Conservation (phyloP, 2,888 invertebrate genomes). For the Peribatodes rhomboidaria region DNA sequence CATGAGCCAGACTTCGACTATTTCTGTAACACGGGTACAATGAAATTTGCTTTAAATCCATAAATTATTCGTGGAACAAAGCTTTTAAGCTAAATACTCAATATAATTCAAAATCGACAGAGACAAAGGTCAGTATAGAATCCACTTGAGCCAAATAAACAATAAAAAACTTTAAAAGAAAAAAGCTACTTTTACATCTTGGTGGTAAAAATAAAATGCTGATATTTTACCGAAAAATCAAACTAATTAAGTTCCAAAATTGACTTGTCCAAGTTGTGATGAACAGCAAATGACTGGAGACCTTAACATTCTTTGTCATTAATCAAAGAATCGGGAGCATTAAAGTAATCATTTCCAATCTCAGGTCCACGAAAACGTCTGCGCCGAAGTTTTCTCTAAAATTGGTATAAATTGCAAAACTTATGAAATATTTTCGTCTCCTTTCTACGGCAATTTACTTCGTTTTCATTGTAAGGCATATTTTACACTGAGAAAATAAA, state of each 20-base stretch:
- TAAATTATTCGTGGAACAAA: not conserved
- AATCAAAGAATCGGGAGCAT: conserved; percentile 55
- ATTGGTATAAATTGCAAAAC: conserved; percentile 81
- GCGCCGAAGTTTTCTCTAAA: conserved; percentile 74
- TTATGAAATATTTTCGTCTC: conserved; percentile 78
- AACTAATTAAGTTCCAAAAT: not conserved
- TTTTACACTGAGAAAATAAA: conserved; percentile 2
- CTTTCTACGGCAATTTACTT: conserved; percentile 72
- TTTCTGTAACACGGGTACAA: not conserved
- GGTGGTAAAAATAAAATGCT: not conserved
- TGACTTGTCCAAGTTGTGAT: conserved; percentile 14
- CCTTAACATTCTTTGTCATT: conserved; percentile 43
- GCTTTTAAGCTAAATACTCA: not conserved
- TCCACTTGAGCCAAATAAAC: too few relatives aligned
- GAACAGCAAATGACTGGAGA: conserved; percentile 21
- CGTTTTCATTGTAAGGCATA: conserved; percentile 75
- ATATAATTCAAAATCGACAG: too few relatives aligned
- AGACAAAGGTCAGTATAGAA: too few relatives aligned
- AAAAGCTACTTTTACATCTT: too few relatives aligned
- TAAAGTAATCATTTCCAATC: conserved; percentile 68
- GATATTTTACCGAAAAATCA: not conserved
- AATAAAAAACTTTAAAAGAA: too few relatives aligned
- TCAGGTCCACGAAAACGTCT: conserved; percentile 62
- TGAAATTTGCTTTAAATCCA: not conserved
- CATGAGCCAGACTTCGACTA: not conserved